A percentile compares a stretch with the other conserved stretches of the same genome.
Evolutionary conservation across 53 echinoderm and acorn worm genomes (phyloP).

Genomic region (Echinometra lucunter): DNA sequence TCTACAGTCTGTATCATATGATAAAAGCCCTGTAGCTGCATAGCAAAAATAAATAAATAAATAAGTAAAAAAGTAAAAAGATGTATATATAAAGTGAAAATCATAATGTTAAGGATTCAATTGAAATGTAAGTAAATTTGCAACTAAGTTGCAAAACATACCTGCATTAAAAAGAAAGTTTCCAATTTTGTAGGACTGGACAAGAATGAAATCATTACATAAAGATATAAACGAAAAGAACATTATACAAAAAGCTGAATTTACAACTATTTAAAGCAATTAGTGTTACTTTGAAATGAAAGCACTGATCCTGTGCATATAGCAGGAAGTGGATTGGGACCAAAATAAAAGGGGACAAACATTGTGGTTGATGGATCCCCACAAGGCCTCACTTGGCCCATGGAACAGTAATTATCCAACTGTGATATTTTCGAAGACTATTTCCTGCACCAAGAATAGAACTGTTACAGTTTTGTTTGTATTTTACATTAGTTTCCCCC

Average conservation of each 20-base stretch:
- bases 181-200: neutral
- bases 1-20: too few species aligned
- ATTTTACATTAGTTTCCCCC: neutral
- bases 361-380: slow-evolving; percentile 27
- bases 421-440: neutral
- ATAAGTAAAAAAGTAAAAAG: too few species aligned
- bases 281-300: slow-evolving; percentile 10
- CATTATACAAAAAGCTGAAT: neutral
- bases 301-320: neutral
- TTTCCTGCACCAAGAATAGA: neutral
- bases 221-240: neutral
- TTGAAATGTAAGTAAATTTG: neutral
- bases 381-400: neutral
- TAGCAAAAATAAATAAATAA: too few species aligned
- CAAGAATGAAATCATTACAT: neutral
- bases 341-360: slow-evolving; percentile 17
- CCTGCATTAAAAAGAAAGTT: neutral
- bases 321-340: neutral
- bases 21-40: neutral
- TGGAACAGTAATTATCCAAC: slow-evolving; percentile 33
- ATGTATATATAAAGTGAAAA: too few species aligned
- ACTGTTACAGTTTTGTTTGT: neutral
- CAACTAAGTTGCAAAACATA: neutral
- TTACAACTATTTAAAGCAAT: neutral
- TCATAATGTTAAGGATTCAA: too few species aligned